A percentile compares a stretch with the other conserved stretches of the same genome.
These are phyloP conservation scores for Lissonota sp. DNA, from an alignment of 2,888 invertebrate species.

Conservation along the genomic window DNA sequence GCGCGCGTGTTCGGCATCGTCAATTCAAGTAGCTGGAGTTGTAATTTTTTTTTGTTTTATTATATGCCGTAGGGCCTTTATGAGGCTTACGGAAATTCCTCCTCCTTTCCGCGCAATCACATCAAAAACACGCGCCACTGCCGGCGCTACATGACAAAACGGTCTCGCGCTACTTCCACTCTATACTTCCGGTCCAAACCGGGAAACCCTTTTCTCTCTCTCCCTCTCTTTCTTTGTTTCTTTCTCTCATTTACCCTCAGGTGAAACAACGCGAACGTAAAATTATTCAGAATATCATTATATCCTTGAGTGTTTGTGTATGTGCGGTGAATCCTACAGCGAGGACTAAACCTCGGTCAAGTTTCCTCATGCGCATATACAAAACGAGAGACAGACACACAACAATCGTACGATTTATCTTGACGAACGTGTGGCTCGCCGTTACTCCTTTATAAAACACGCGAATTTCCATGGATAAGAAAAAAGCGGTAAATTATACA, in stretches of 20 bases:
- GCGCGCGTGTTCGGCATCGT: slow-evolving; percentile 3
- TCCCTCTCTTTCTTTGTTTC: background rate
- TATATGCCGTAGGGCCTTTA: background rate
- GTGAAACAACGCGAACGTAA: slow-evolving; percentile 33
- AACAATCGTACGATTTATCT: slow-evolving; percentile 51
- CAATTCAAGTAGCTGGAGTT: slow-evolving; percentile 27
- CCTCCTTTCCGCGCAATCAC: background rate
- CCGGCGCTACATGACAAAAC: slow-evolving; percentile 28
- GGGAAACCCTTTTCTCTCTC: background rate
- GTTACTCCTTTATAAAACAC: slow-evolving; percentile 23
- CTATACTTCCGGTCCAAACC: slow-evolving; percentile 34
- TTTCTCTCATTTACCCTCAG: background rate
- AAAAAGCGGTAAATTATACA: slow-evolving; percentile 16
- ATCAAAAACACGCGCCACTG: slow-evolving; percentile 9
- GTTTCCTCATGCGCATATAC: slow-evolving; percentile 17
- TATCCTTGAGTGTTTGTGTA: background rate
- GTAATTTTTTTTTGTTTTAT: background rate
- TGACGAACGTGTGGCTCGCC: slow-evolving; percentile 16
- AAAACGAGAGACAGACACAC: slow-evolving; percentile 19
- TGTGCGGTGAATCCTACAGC: background rate
- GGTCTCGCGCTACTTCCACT: slow-evolving; percentile 52
- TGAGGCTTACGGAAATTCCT: slow-evolving; percentile 8
- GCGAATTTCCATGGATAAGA: slow-evolving; percentile 31
- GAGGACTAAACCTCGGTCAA: background rate
- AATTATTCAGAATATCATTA: slow-evolving; percentile 57